Conservation (phyloP, 2,888 invertebrate species). For the Drosophila paranaensis region DNA sequence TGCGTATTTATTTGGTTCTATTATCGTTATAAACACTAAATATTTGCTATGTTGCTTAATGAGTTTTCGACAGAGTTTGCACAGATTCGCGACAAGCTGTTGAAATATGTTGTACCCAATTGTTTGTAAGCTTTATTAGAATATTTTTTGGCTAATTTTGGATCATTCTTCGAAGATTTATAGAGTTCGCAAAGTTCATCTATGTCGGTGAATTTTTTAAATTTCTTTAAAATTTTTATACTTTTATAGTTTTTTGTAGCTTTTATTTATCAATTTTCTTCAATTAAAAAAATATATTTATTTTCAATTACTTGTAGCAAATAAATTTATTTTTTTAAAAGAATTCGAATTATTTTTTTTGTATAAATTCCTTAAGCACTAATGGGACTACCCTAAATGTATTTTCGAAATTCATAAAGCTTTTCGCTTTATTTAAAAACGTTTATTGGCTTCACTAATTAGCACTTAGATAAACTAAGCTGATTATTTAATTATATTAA, state of each 20-base stretch:
- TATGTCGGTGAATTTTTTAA: neutral
- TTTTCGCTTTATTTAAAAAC: neutral
- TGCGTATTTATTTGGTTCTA: slow-evolving; percentile 50
- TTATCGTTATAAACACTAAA: slow-evolving; percentile 55
- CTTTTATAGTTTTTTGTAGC: too few relatives aligned
- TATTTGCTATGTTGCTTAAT: slow-evolving; percentile 46
- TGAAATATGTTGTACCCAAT: slow-evolving; percentile 11
- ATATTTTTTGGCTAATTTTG: neutral
- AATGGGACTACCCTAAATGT: too few relatives aligned
- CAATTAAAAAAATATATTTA: too few relatives aligned
- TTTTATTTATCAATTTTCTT: too few relatives aligned
- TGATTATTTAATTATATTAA: neutral
- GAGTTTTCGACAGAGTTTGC: slow-evolving; percentile 56
- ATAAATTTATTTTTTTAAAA: too few relatives aligned
- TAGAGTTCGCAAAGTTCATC: neutral
- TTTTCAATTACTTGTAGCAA: too few relatives aligned
- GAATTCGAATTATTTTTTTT: too few relatives aligned
- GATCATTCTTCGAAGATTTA: neutral
- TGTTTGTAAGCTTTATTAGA: neutral
- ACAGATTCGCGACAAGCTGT: slow-evolving; percentile 57
- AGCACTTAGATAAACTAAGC: neutral
- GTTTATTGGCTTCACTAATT: neutral
- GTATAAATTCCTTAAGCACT: too few relatives aligned
- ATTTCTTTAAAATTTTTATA: too few relatives aligned
- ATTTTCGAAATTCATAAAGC: neutral